Evolutionary conservation across 1,140 invertebrate genomes (phyloP).

Genomic region (Bombus picipes): DNA sequence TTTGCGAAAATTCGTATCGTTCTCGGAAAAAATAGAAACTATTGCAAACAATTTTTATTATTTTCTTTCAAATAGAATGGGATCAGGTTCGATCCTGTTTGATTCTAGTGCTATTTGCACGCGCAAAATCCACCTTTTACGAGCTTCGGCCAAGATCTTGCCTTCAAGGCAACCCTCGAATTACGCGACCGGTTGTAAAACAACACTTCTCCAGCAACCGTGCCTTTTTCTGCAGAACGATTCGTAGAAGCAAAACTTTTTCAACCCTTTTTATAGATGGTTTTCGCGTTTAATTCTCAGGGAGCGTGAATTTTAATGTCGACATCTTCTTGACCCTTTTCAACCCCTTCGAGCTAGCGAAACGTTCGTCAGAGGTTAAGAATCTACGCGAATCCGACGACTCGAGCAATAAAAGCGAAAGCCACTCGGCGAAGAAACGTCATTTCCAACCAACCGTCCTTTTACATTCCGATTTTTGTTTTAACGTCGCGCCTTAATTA

Average conservation of each 20-base stretch:
- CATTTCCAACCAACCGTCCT: too few species aligned
- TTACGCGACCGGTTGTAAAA: neutral
- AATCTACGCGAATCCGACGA: neutral
- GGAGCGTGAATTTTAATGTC: neutral
- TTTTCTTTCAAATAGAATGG: neutral
- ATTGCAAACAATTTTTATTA: neutral
- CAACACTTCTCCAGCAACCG: neutral
- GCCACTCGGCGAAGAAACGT: too few species aligned
- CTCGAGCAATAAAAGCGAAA: neutral
- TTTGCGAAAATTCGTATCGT: neutral
- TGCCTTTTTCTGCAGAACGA: neutral
- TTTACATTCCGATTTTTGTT: neutral
- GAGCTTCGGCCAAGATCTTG: neutral
- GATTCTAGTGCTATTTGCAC: neutral
- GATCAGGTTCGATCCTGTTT: neutral
- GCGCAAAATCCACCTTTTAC: neutral
- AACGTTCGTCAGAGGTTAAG: too few species aligned
- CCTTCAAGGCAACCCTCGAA: slow-evolving; percentile 14
- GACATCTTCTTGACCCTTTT: neutral
- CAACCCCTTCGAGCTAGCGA: too few species aligned
- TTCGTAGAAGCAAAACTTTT: slow-evolving; percentile 21
- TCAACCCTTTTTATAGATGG: neutral
- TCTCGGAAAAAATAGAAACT: neutral
- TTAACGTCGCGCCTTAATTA: slow-evolving; percentile 4
- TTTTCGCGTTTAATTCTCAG: neutral